phyloP scores from a whole-genome alignment of 2,797 vertebrate genomes.

The Gymnothorax reevesii region DNA sequence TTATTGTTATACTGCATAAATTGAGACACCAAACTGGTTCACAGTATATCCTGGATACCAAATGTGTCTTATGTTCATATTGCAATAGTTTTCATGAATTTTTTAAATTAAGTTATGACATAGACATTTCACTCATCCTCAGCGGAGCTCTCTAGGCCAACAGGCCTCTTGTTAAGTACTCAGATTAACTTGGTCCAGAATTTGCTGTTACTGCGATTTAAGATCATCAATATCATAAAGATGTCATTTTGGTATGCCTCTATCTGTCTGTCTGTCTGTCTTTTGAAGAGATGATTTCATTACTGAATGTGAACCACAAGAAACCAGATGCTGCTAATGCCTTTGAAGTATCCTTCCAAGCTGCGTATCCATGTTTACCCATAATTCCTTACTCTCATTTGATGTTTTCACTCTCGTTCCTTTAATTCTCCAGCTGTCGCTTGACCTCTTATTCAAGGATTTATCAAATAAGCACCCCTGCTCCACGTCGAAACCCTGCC shows the following conservation, averaged over 20 bases:
- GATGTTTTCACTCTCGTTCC: not conserved
- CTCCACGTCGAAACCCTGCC: not conserved
- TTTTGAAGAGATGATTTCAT: not conserved
- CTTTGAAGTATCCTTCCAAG: not conserved
- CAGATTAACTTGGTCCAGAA: not conserved
- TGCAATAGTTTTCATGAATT: too few species aligned
- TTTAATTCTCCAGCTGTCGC: not conserved
- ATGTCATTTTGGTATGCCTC: not conserved
- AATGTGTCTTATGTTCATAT: too few species aligned
- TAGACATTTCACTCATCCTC: too few species aligned
- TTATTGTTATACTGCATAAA: too few species aligned
- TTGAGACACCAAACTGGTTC: too few species aligned
- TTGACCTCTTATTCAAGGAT: not conserved
- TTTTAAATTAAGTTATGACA: too few species aligned
- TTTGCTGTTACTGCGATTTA: not conserved
- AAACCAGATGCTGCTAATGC: not conserved
- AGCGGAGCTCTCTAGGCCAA: too few species aligned
- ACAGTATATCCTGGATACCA: too few species aligned
- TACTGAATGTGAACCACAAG: not conserved
- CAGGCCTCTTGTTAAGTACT: too few species aligned
- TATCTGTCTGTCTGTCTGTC: not conserved
- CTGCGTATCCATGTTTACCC: not conserved
- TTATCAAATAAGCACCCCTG: slow-evolving; percentile 2
- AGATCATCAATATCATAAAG: not conserved
- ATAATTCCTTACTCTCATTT: not conserved